phyloP scores from a whole-genome alignment of 2,113 vertebrate genomes.

The Mesoclemmys tuberculata region DNA sequence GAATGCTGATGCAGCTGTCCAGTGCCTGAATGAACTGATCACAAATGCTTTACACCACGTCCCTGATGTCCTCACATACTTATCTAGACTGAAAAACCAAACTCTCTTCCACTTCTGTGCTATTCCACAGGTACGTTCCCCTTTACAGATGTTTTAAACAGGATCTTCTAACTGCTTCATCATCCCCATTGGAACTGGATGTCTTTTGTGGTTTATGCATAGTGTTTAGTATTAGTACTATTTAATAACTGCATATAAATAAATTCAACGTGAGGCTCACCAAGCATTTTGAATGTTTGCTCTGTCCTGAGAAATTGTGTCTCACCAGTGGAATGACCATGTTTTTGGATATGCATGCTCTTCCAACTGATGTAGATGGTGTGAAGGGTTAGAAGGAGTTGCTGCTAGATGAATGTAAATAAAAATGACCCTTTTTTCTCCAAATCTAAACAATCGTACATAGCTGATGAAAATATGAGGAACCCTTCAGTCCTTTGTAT shows the following conservation, averaged over 20 bases:
- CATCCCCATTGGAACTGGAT: background rate
- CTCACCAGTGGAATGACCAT: background rate
- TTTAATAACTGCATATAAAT: background rate
- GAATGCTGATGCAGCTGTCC: constrained; percentile 86
- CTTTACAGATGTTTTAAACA: too few species aligned
- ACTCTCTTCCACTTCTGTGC: constrained; percentile 96
- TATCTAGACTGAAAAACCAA: constrained; percentile 92
- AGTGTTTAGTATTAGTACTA: background rate
- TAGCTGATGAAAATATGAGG: background rate
- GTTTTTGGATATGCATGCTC: background rate
- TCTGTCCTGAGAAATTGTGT: background rate
- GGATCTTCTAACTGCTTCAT: too few species aligned
- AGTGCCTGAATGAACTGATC: constrained; percentile 95
- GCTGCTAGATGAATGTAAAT: too few species aligned
- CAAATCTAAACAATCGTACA: background rate
- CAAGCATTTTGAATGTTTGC: background rate
- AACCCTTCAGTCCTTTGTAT: background rate
- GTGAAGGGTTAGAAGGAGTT: too few species aligned
- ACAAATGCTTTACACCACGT: constrained; percentile 91
- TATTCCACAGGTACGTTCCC: constrained; percentile 87
- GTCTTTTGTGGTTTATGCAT: fast-evolving
- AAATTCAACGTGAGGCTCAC: background rate
- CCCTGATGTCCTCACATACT: constrained; percentile 90
- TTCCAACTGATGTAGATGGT: too few species aligned
- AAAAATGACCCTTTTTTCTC: too few species aligned